Base-by-base conservation (phyloP, 2,888 invertebrate species). In the Cetonia aurata region DNA sequence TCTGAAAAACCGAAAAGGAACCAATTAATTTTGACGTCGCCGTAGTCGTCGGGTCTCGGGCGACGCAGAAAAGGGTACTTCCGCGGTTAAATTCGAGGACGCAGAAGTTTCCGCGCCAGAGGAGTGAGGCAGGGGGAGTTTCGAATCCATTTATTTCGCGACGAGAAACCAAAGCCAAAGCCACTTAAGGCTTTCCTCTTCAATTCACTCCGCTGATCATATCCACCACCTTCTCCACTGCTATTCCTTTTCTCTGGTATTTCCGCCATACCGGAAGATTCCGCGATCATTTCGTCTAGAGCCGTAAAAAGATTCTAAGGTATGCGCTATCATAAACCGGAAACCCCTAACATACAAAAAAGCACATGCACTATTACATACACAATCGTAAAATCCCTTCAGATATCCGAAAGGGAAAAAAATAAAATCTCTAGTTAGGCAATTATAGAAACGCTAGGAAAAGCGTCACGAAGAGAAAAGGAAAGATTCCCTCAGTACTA, bases 141-240 rank as follows among this genome's bases (percentile, higher is more conserved):
- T 52, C 66, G 75, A 77, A 76, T 77, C 77, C 77, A 77, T 78
- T 79, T 78, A 78, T 79, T 79, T 77, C 74, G 74, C 76, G 74
- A 77, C 77, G 78, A 74, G 80, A 80, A 80, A 80, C 79, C 79
- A 79, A 80, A 80, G 77, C 78, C 78, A 74, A 78, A 80, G 80
- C 80, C 79, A 81, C 80, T 81, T 80, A 79, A 78, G 79, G 76
- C 77, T 80, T 81, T 81, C 79, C 80, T 76, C 75, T 71, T 78
- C 75, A 77, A 76, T 80, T 77, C 80, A 77, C 81, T 77, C 77
- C 75, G 78, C 75, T 80, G 80, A 77, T 77, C 79, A 77, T 74
- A 65, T 65, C 62, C 50, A 37, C 50, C 48, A 25, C 48, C 33
- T 19, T 17, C 48, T 48, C 62, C 10, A 72, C 31, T 68, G 72